A percentile compares a stretch with the other conserved stretches of the same genome.
phyloP scores from a whole-genome alignment of 64 coral and sea anemone species.

The Platygyra sinensis region DNA sequence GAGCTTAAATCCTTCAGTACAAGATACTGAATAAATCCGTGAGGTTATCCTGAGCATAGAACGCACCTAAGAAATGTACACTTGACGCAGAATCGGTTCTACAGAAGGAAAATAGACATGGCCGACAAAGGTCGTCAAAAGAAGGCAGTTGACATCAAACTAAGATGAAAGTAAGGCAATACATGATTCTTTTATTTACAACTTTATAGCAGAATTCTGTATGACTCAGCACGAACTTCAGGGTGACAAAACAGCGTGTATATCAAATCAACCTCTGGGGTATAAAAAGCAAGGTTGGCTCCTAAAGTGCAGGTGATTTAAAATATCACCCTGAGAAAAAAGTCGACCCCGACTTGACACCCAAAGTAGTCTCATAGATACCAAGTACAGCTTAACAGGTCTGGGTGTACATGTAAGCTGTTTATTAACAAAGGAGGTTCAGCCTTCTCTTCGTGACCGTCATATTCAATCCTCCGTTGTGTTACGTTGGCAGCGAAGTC shows the following conservation, averaged over 20 bases:
- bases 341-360: neutral
- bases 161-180: conserved; percentile 3
- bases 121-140: neutral
- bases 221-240: conserved; percentile 27
- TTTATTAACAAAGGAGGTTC: neutral
- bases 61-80: neutral
- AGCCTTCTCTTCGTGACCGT: neutral
- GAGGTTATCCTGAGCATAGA: neutral
- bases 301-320: neutral
- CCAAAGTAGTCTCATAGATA: neutral
- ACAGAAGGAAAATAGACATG: neutral
- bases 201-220: conserved; percentile 42
- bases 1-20: neutral
- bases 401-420: neutral
- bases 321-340: neutral
- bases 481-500: neutral
- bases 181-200: conserved; percentile 39
- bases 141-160: neutral
- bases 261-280: conserved; percentile 5
- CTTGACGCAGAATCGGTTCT: neutral
- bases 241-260: neutral
- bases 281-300: neutral
- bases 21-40: neutral
- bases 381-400: neutral
- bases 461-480: neutral